Percentiles rank a stretch among this genome's conserved stretches.
Conservation (phyloP, 2,113 vertebrate species). For the Chionodraco myersi region DNA sequence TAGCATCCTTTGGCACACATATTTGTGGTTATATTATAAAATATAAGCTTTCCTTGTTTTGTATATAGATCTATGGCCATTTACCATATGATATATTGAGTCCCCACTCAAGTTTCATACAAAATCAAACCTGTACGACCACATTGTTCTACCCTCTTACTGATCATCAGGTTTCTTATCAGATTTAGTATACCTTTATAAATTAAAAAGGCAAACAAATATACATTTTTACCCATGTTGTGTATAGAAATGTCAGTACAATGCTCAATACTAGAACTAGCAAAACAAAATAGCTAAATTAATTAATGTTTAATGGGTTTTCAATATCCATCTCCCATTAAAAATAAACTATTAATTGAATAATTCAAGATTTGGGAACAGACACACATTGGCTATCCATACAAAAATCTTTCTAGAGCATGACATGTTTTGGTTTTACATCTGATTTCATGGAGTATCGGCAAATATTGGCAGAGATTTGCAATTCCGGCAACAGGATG, state of each 20-base stretch:
- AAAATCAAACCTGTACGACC: background rate
- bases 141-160: background rate
- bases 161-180: background rate
- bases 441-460: conserved; percentile 12
- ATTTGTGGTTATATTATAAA: background rate
- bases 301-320: background rate
- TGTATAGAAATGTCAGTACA: background rate
- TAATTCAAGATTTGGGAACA: background rate
- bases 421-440: background rate
- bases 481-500: conserved; percentile 42
- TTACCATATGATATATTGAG: background rate
- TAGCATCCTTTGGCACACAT: background rate
- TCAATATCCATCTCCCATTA: background rate
- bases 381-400: background rate
- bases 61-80: background rate
- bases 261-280: background rate
- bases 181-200: background rate
- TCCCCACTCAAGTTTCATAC: background rate
- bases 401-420: background rate
- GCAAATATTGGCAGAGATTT: conserved; percentile 31
- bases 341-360: background rate
- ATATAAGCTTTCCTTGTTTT: background rate
- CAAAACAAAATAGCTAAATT: background rate
- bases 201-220: background rate
- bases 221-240: background rate